Percentiles rank a stretch among this genome's conserved stretches.
phyloP scores from a whole-genome alignment of 2,797 vertebrate species.

The Rousettus madagascariensis region DNA sequence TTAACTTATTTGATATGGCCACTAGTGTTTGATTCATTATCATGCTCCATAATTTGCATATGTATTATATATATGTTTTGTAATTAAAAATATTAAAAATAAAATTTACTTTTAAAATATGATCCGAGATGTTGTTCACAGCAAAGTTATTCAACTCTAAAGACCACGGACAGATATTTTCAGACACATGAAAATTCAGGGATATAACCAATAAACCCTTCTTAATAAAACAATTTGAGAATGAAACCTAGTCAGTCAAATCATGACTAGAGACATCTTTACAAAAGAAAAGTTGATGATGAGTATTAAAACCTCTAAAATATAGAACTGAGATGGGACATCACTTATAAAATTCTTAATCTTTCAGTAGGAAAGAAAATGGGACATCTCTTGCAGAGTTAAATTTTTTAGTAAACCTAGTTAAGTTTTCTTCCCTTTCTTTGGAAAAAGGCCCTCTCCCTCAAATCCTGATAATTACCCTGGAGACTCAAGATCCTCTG shows the following conservation, averaged over 20 bases:
- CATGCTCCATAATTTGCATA: background rate
- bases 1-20: background rate
- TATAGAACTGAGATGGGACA: background rate
- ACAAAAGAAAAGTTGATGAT: background rate
- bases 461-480: no score
- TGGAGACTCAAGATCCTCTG: no score
- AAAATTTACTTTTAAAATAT: background rate
- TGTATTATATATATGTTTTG: background rate
- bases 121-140: background rate
- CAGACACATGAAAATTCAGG: background rate
- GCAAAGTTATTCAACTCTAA: background rate
- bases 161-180: background rate
- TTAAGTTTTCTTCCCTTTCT: no score
- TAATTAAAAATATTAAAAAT: background rate
- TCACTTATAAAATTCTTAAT: no score
- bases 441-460: no score
- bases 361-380: no score
- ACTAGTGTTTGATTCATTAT: background rate
- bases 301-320: background rate
- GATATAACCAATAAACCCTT: background rate
- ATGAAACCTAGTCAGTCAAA: background rate
- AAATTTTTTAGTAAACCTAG: no score
- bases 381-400: no score
- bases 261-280: background rate
- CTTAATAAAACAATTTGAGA: background rate